A percentile compares a stretch with the other conserved stretches of the same genome.
Conservation (phyloP, 2,797 vertebrate genomes). For the Rachycentron canadum region DNA sequence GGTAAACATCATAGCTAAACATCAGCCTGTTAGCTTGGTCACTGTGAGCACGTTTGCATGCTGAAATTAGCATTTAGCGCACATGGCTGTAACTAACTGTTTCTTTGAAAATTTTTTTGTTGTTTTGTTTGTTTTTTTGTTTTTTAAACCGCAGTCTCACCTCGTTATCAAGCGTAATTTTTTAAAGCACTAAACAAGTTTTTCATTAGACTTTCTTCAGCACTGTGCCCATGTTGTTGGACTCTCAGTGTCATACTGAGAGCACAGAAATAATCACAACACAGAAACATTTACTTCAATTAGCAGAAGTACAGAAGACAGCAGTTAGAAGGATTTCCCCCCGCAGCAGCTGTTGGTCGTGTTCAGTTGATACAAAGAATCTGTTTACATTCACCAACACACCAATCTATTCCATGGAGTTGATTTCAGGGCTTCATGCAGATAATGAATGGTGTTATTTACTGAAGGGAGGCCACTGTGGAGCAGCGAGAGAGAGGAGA, state of each 20-base stretch:
- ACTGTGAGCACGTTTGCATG: no score
- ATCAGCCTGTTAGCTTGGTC: no score
- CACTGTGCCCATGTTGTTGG: neutral
- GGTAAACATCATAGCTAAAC: no score
- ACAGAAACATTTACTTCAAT: constrained; percentile 6
- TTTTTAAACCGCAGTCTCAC: neutral
- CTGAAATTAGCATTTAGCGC: neutral
- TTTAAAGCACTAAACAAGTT: neutral
- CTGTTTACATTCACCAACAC: constrained; percentile 40
- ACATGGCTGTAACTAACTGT: no score
- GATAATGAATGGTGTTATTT: constrained; percentile 77
- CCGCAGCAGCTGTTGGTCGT: constrained; percentile 27
- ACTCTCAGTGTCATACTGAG: neutral
- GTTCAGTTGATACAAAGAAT: constrained; percentile 24
- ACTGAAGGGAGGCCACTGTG: constrained; percentile 62
- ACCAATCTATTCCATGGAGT: constrained; percentile 36
- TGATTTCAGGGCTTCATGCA: constrained; percentile 62
- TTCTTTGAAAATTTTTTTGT: no score
- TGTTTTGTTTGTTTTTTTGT: no score
- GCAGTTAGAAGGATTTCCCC: neutral
- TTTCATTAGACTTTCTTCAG: no score
- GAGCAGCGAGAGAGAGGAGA: constrained; percentile 49
- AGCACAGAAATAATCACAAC: constrained; percentile 5
- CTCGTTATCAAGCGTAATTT: constrained; percentile 3
- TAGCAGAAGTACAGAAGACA: constrained; percentile 3